Evolutionary conservation across 92 coral and sea anemone species (phyloP).

Genomic region (Virgularia gustaviana): DNA sequence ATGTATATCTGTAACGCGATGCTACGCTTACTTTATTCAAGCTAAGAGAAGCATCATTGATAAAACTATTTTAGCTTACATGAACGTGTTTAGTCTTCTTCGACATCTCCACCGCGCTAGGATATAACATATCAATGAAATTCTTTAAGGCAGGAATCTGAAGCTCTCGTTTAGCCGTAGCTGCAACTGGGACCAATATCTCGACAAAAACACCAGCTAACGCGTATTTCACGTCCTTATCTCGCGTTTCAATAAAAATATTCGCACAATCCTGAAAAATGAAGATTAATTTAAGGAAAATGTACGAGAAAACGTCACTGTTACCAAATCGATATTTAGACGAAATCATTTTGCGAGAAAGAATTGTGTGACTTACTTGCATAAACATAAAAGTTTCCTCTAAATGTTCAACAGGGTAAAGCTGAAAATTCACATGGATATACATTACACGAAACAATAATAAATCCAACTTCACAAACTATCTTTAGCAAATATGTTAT

Average conservation of each 20-base stretch:
- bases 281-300: no score
- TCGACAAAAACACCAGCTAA: constrained; percentile 97
- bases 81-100: constrained; percentile 80
- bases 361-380: constrained; percentile 90
- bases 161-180: constrained; percentile 93
- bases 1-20: no score
- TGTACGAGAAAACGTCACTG: no score
- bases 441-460: no score
- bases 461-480: no score
- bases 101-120: constrained; percentile 80
- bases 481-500: no score
- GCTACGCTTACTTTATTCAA: no score
- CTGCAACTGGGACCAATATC: constrained; percentile 97
- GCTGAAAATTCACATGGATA: constrained; percentile 43
- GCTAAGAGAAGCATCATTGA: no score
- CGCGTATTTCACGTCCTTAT: constrained; percentile 87
- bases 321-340: no score
- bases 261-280: constrained; percentile 84
- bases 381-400: constrained; percentile 90
- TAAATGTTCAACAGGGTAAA: constrained; percentile 89
- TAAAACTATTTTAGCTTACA: constrained; percentile 43
- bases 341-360: no score
- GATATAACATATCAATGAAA: constrained; percentile 94
- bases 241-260: constrained; percentile 84
- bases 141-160: constrained; percentile 94